phyloP scores from a whole-genome alignment of 2,113 vertebrate genomes.

The Embiotoca jacksoni region DNA sequence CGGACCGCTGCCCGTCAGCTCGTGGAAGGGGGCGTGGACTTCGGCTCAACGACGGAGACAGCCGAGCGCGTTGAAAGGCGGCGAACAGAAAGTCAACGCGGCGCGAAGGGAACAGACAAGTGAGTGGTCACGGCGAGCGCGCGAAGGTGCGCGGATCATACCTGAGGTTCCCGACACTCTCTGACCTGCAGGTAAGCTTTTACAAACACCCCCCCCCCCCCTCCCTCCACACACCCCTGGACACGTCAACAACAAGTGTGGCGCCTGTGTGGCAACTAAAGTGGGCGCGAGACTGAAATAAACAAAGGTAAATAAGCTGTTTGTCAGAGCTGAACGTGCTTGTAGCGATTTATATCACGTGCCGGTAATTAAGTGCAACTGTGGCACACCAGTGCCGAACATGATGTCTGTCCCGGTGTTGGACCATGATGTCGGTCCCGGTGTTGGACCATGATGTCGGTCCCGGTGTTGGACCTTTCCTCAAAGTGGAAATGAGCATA shows the following conservation, averaged over 20 bases:
- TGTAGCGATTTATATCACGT: no score
- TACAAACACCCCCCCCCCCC: background rate
- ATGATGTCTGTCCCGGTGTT: no score
- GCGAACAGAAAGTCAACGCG: background rate
- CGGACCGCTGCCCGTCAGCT: background rate
- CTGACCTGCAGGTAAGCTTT: constrained; percentile 39
- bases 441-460: no score
- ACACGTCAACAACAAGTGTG: background rate
- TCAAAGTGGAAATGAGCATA: no score
- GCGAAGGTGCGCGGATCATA: constrained; percentile 10
- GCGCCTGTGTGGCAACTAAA: background rate
- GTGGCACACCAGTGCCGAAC: no score
- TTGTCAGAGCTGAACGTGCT: no score
- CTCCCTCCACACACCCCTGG: no score
- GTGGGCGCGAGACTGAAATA: no score
- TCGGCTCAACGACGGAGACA: constrained; percentile 40
- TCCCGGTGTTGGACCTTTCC: no score
- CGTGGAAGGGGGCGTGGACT: constrained; percentile 58
- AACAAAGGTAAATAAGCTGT: no score
- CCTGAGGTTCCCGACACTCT: background rate
- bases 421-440: no score
- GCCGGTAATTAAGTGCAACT: no score
- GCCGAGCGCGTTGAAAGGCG: background rate
- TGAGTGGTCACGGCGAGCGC: background rate
- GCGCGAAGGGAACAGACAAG: background rate